Evolutionary conservation across 2,113 vertebrate species (phyloP).

Genomic region (Zosterops lateralis): DNA sequence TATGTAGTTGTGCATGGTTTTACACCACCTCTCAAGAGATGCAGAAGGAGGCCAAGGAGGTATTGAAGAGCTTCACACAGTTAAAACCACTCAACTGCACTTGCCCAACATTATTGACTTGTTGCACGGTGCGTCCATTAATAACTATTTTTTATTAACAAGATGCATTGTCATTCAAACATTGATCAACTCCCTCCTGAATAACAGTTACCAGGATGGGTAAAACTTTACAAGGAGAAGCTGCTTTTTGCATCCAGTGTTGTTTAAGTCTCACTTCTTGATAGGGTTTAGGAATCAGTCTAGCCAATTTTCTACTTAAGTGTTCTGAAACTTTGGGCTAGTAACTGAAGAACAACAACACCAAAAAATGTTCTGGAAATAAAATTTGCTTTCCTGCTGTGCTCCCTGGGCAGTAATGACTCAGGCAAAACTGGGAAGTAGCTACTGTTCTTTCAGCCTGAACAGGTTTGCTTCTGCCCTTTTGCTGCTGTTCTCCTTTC

Average conservation of each 20-base stretch:
- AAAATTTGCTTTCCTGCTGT: background rate
- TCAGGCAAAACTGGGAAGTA: background rate
- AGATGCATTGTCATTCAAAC: background rate
- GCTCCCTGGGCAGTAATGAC: too few species aligned
- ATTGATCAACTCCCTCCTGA: background rate
- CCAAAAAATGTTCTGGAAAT: background rate
- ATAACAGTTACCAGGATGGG: background rate
- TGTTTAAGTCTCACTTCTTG: background rate
- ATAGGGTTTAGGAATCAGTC: background rate
- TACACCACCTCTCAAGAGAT: background rate
- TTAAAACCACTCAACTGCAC: background rate
- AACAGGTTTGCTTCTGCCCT: background rate
- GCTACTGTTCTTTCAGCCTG: background rate
- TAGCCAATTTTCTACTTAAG: background rate
- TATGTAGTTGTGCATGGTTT: fast-evolving
- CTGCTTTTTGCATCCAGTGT: background rate
- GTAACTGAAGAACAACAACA: background rate
- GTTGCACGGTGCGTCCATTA: fast-evolving
- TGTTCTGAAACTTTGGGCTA: background rate
- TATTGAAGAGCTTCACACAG: background rate
- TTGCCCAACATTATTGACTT: fast-evolving
- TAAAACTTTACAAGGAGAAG: background rate
- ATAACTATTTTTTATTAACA: background rate
- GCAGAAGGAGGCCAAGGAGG: background rate
- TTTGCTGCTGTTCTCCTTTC: fast-evolving